Evolutionary conservation across 1,140 invertebrate species (phyloP), one percentile per base, ranked within the genome.

Genomic region (Drosophila orosa): DNA sequence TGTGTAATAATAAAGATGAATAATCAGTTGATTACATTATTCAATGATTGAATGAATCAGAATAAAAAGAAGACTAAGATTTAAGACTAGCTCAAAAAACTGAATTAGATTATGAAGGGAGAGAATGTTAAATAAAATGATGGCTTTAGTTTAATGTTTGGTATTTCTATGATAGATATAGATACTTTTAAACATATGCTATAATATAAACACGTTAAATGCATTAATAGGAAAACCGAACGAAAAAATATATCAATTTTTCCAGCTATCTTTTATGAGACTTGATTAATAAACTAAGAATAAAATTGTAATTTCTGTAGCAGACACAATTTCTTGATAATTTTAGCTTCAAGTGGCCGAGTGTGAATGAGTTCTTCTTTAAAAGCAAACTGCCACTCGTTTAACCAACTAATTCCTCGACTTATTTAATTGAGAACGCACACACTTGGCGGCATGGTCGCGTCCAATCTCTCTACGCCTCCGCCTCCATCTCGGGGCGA

Each of bases 341-440:
- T 52, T 52, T 52, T 35, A 52, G 19, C 29, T 22, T 1, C 8
- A 15, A 33, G 13, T 52, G 48, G 7, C 7, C 12, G 4, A 52
- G 48, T 59, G 27, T 24, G 27, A 58, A 62, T 31, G 9, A 25
- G 29, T 31, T 29, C 17, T 59, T 58, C 13, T 31, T 62, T 19
- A 27, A 19, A n/a, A 59, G 60, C 10, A 24, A 62, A 40, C 33
- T 62, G 54, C 7, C 52, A 55, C 31, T 55, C 52, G 31, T 48
- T 60, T 37, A 25, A 37, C 31, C 58, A 63, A 63, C 63, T 50
- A 47, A 67, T 61, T 67, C 39, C 27, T 3, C 17, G 24, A 29
- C 33, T 29, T 31, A 65, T 63, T 63, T 17, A 48, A 67, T 67
- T 67, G 25, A 31, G 59, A 67, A 52, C 29, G 44, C 63, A 67